phyloP scores from a whole-genome alignment of 2,888 invertebrate species.

The Andrena flavipes region DNA sequence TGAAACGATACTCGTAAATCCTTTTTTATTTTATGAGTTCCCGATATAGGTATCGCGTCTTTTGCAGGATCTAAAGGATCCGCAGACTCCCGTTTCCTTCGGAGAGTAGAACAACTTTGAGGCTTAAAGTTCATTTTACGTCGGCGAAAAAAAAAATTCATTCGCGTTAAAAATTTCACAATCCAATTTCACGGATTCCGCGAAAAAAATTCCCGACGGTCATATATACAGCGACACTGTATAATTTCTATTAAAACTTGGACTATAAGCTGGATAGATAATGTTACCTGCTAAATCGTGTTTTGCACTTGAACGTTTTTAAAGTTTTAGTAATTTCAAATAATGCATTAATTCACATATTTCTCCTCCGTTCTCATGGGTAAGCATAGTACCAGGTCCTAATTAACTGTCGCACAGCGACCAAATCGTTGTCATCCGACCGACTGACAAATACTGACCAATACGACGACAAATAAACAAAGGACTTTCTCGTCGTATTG shows the following conservation, averaged over 20 bases:
- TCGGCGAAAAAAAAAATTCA: slow-evolving; percentile 34
- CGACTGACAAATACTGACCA: no score
- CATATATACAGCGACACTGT: slow-evolving; percentile 27
- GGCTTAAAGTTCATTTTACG: slow-evolving; percentile 11
- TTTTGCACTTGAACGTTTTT: not conserved
- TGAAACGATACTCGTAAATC: slow-evolving; percentile 46
- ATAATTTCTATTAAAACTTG: slow-evolving; percentile 31
- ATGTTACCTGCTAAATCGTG: not conserved
- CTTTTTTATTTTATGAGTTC: slow-evolving; percentile 46
- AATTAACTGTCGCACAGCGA: no score
- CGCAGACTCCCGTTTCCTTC: not conserved
- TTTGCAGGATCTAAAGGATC: slow-evolving; percentile 14
- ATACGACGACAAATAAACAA: no score
- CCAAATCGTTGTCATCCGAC: no score
- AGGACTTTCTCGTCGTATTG: no score
- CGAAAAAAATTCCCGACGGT: not conserved
- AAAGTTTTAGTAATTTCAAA: not conserved
- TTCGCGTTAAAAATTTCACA: slow-evolving; percentile 53
- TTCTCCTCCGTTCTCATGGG: not conserved
- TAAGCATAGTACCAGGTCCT: no score
- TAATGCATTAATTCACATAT: not conserved
- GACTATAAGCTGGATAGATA: slow-evolving; percentile 5
- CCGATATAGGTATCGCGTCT: slow-evolving; percentile 18
- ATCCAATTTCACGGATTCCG: slow-evolving; percentile 42
- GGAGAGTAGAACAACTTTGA: not conserved